Conservation (phyloP, 2,888 invertebrate genomes). For the Sinohyriopsis cumingii region DNA sequence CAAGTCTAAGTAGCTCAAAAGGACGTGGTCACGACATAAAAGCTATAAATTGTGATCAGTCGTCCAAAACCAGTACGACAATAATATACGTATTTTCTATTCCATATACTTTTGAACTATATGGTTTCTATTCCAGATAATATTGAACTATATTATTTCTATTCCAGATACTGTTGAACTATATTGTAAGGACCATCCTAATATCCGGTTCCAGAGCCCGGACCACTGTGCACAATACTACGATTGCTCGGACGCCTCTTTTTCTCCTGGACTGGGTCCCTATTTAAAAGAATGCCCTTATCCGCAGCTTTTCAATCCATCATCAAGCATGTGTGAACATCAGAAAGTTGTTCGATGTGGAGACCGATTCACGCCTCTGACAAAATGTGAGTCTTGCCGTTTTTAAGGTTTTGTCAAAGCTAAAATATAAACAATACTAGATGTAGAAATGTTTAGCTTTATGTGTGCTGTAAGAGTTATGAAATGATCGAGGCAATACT, state of each 20-base stretch:
- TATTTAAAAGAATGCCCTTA: slow-evolving; percentile 55
- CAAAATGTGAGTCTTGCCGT: slow-evolving; percentile 40
- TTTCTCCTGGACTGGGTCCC: slow-evolving; percentile 31
- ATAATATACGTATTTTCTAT: no score
- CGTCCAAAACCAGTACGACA: no score
- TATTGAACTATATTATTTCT: slow-evolving; percentile 37
- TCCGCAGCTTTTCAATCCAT: slow-evolving; percentile 47
- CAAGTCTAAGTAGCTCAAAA: no score
- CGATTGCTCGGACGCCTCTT: slow-evolving; percentile 46
- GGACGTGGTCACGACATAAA: no score
- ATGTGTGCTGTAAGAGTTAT: no score
- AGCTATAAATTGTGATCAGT: no score
- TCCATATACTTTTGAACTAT: no score
- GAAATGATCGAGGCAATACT: no score
- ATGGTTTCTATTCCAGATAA: slow-evolving; percentile 32
- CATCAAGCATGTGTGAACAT: slow-evolving; percentile 41
- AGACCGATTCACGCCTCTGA: slow-evolving; percentile 37
- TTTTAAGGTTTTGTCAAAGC: no score
- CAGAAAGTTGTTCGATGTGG: slow-evolving; percentile 35
- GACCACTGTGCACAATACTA: slow-evolving; percentile 56
- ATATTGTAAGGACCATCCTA: slow-evolving; percentile 45
- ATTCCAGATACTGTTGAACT: slow-evolving; percentile 38
- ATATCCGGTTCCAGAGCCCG: slow-evolving; percentile 42
- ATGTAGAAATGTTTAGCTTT: no score
- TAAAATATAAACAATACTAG: no score